These are phyloP conservation scores for Alcedo atthis DNA, from an alignment of 2,797 vertebrate genomes.

Conservation along the genomic window DNA sequence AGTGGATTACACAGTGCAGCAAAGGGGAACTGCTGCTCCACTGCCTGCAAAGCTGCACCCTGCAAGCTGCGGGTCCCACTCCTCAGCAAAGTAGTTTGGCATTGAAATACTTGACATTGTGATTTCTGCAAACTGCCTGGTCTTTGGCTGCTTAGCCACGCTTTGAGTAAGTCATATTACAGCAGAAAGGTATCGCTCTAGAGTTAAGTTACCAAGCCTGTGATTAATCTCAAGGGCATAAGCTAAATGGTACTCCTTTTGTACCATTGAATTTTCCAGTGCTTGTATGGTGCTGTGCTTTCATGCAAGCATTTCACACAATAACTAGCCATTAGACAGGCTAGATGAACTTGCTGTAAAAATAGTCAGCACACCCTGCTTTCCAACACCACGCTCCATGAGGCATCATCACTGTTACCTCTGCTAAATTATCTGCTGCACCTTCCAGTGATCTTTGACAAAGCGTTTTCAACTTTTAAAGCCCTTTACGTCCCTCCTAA, in stretches of 20 bases:
- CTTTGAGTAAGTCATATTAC: neutral
- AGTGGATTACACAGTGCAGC: neutral
- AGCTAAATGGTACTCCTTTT: conserved; percentile 11
- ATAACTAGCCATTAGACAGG: conserved; percentile 29
- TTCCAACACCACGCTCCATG: rapidly evolving
- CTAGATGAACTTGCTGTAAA: conserved; percentile 4
- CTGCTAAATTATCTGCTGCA: neutral
- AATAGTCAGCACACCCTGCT: neutral
- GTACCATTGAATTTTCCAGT: neutral
- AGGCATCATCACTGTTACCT: neutral
- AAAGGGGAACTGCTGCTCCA: neutral
- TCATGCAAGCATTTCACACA: conserved; percentile 38
- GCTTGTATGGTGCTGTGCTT: neutral
- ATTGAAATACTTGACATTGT: neutral
- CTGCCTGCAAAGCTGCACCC: neutral
- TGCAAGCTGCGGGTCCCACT: neutral
- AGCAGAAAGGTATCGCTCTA: neutral
- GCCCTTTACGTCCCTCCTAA: neutral
- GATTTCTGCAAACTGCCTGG: neutral
- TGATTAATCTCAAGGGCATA: conserved; percentile 47
- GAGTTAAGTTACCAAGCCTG: neutral
- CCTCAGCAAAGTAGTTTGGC: neutral
- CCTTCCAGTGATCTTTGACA: neutral
- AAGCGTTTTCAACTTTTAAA: neutral
- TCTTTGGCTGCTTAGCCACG: neutral